These are phyloP conservation scores for Chrysaora quinquecirrha DNA, from an alignment of 30 jellyfish, hydroid and myxozoan genomes.

Conservation along the genomic window DNA sequence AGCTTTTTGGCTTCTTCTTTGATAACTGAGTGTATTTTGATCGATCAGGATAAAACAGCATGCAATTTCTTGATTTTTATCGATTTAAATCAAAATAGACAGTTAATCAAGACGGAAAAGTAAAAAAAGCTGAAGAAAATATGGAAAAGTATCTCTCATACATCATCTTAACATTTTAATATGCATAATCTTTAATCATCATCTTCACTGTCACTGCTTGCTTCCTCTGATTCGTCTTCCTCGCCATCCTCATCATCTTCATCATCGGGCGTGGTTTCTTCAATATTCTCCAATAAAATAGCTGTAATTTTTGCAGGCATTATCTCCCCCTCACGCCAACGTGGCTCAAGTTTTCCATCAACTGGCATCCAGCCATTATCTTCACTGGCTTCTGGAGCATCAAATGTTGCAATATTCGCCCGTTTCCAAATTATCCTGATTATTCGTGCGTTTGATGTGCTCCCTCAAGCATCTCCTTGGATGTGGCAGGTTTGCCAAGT, in stretches of 20 bases:
- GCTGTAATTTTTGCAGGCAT: not conserved
- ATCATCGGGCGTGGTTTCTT: constrained; percentile 13
- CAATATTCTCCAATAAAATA: constrained; percentile 10
- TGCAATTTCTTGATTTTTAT: not conserved
- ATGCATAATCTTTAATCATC: not conserved
- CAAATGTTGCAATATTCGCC: constrained; percentile 12
- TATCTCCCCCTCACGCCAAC: constrained; percentile 27
- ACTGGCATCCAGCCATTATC: constrained; percentile 25
- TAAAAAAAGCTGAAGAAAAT: not conserved
- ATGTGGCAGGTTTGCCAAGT: constrained; percentile 10
- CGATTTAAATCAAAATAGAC: not conserved
- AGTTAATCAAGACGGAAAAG: not conserved
- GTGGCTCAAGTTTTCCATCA: constrained; percentile 20
- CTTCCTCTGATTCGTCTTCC: not conserved
- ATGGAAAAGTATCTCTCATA: not conserved
- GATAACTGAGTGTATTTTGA: not conserved
- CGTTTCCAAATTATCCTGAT: constrained; percentile 15
- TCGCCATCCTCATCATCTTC: constrained; percentile 11
- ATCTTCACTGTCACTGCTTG: constrained; percentile 1
- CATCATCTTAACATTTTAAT: not conserved
- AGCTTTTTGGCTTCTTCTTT: not conserved
- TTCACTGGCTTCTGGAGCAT: constrained; percentile 20
- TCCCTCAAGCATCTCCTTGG: constrained; percentile 27
- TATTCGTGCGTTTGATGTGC: constrained; percentile 12
- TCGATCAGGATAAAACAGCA: not conserved